These are phyloP conservation scores for Idaea biselata DNA, from an alignment of 2,888 invertebrate species.

Conservation along the genomic window DNA sequence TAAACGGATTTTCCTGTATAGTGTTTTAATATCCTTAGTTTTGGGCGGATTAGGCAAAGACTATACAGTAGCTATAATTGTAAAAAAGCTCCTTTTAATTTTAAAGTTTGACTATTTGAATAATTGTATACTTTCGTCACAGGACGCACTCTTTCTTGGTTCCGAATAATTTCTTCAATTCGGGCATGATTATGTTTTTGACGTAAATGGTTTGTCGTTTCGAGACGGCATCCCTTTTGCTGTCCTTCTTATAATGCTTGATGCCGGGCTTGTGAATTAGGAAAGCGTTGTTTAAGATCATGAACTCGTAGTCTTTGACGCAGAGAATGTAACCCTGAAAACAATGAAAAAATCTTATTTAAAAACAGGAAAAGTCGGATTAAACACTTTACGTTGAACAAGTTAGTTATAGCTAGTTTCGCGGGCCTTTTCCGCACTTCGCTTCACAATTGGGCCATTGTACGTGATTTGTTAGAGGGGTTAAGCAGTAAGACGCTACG, in stretches of 20 bases:
- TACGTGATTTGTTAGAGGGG: too few species aligned
- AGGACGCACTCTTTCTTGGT: constrained; percentile 89
- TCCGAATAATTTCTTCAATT: constrained; percentile 92
- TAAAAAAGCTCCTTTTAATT: constrained; percentile 10
- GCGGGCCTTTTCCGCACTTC: too few species aligned
- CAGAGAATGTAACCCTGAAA: constrained; percentile 93
- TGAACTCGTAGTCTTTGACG: constrained; percentile 94
- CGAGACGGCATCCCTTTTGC: constrained; percentile 87
- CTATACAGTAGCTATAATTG: not conserved
- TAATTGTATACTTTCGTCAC: constrained; percentile 57
- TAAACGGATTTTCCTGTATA: not conserved
- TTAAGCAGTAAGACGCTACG: too few species aligned
- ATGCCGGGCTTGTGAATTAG: constrained; percentile 95
- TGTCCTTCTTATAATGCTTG: constrained; percentile 89
- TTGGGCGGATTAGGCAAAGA: not conserved
- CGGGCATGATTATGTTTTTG: constrained; percentile 89
- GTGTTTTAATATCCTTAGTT: not conserved
- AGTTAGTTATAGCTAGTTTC: too few species aligned
- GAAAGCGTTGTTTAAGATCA: constrained; percentile 96
- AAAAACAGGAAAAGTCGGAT: too few species aligned
- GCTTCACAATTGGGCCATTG: too few species aligned
- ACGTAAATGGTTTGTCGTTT: constrained; percentile 89
- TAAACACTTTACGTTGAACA: not conserved
- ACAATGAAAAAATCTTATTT: constrained; percentile 8
- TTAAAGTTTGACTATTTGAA: constrained; percentile 22